phyloP scores from a whole-genome alignment of 2,888 invertebrate genomes.

The Sthenelais limicola region DNA sequence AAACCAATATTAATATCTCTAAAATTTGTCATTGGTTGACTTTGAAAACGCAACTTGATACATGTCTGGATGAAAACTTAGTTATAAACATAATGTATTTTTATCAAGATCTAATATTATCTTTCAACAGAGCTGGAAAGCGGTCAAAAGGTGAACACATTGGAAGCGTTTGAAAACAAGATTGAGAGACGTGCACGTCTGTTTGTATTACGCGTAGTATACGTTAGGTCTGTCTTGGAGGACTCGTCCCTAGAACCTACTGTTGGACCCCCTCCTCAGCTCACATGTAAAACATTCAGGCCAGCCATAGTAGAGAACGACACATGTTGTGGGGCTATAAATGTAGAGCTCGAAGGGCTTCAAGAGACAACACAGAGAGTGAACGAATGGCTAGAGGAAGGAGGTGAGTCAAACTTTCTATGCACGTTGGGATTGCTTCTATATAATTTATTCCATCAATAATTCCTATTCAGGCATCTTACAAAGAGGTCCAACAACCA shows the following conservation, averaged over 20 bases:
- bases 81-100: no score
- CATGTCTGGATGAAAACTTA: no score
- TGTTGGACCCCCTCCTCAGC: conserved; percentile 28
- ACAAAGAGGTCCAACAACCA: no score
- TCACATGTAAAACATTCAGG: conserved; percentile 21
- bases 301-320: conserved; percentile 28
- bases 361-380: conserved; percentile 27
- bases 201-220: conserved; percentile 32
- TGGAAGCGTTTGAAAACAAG: conserved; percentile 33
- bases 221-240: conserved; percentile 18
- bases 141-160: conserved; percentile 33
- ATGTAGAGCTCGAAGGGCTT: conserved; percentile 19
- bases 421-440: neutral
- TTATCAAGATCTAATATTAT: no score
- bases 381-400: conserved; percentile 24
- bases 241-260: neutral
- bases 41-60: no score
- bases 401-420: conserved; percentile 11
- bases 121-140: conserved; percentile 18
- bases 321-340: conserved; percentile 27
- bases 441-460: no score
- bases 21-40: no score
- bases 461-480: no score
- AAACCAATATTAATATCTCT: no score
- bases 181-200: conserved; percentile 27